Evolutionary conservation across 2,113 vertebrate genomes (phyloP).

Genomic region (Sardina pilchardus): DNA sequence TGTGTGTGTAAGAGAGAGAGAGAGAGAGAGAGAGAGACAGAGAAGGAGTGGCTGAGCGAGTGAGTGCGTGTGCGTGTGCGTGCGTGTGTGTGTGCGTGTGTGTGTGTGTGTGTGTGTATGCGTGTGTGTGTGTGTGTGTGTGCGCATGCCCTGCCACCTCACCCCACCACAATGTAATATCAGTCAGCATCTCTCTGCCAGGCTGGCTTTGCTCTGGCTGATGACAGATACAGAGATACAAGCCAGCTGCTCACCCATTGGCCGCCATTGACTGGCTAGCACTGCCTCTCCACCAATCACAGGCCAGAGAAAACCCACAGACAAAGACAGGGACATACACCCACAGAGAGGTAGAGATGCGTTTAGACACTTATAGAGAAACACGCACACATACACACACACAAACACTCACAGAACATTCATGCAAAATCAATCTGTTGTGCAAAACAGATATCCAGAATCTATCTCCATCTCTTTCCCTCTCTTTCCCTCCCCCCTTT

Average conservation of each 20-base stretch:
- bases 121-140: conserved; percentile 28
- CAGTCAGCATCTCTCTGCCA: conserved; percentile 32
- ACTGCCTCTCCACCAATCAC: neutral
- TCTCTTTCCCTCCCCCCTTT: too few relatives aligned
- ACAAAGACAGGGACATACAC: neutral
- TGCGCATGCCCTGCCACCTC: neutral
- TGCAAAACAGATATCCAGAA: neutral
- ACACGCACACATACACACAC: too few relatives aligned
- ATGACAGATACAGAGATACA: conserved; percentile 32
- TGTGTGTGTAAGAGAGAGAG: neutral
- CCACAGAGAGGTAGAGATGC: neutral
- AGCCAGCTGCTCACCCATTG: neutral
- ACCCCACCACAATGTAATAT: conserved; percentile 40
- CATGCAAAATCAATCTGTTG: too few relatives aligned
- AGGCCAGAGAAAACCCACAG: neutral
- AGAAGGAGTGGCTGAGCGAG: neutral
- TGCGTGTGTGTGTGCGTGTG: neutral
- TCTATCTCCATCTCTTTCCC: too few relatives aligned
- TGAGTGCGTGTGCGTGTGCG: neutral
- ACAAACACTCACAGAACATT: too few relatives aligned
- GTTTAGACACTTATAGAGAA: neutral
- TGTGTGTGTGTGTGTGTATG: neutral
- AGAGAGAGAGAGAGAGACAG: neutral
- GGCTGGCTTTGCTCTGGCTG: conserved; percentile 24
- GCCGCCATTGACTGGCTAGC: neutral